Base-by-base conservation (phyloP, 1,140 invertebrate species). In the Brachionus plicatilis region DNA sequence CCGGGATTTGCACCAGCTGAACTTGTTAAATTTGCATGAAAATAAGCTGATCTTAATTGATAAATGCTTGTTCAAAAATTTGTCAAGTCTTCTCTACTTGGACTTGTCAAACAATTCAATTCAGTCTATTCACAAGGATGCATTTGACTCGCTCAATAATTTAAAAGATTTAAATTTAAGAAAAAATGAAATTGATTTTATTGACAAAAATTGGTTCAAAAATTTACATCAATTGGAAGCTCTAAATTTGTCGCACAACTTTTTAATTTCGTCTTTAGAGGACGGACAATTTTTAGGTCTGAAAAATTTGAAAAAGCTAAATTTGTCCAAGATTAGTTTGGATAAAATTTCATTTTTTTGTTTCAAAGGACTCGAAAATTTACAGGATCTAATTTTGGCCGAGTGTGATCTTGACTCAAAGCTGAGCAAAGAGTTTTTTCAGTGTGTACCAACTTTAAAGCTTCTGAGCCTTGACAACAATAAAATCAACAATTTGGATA, bases 231-330 rank as follows among this genome's bases (percentile, higher is more conserved):
- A 72, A 20, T 72, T 72, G 6, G 33, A 72, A 72, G 14, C 41
- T 9, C 37, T 72, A 41, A 72, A 72, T 72, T 72, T 72, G 41
- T 72, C 68, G 3, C 68, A 72, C 37, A 72, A 72, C 33, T 72
- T 72, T 72, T 72, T 72, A 47, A 72, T 72, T 17, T 41, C 33
- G 1, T 17, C 27, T 17, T 43, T 72, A 9, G 68, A 72, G 11
- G 8, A n/a, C 2, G 41, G 43, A 0, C 17, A 41, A 14, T 72
- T 72, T 72, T 17, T 8, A 11, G 4, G 17, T 17, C 43, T 72
- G 20, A 72, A 20, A n/a, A 72, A 72, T 72, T 72, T 72, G 41
- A 72, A 72, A 72, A 72, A 45, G 17, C 47, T 72, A 43, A 72
- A 72, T 17, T 43, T 72, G 68, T 14, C 68, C 12, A 72, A 72